Evolutionary conservation across 2,888 invertebrate genomes (phyloP), one percentile per base, ranked within the genome.

Genomic region (Dryadula phaetusa): DNA sequence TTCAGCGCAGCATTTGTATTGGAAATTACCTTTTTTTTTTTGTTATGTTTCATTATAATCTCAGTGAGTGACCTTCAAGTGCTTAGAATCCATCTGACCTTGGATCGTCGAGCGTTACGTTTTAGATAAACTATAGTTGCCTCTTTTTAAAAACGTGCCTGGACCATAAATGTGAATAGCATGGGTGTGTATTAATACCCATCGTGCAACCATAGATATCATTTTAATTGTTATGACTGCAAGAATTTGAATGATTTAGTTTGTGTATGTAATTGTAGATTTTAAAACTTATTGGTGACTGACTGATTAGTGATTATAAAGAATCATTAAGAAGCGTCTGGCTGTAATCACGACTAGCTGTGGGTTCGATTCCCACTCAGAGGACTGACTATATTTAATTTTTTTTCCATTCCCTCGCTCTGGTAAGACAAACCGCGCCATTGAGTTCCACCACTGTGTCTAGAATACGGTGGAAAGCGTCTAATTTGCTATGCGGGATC

Each of bases 1-100:
- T 60, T 34, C 8, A 42, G 42, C 58, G 34, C 25, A 54, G 49
- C 44, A 25, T 54, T 54, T 37, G 12, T 65, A 60, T 58, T 58
- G 65, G 46, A 53, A 46, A 61, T 53, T 52, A 52, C 32, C 7
- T 7, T 16, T 53, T 7, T 16, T 53, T 52, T 60, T 40, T 64
- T 54, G 46, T 61, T 37, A 8, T 60, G 64, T 54, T 64, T 53
- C 67, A 64, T 47, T 62, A 56, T 54, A 42, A 42, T 42, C 42
- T 42, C 2, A 28, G 28, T 32, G 62, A 28, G 28, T 32, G 62
- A 40, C 66, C 66, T 66, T 66, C 62, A n/a, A 47, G 47, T 40
- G 22, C 18, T 49, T 62, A 53, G 53, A 62, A 47, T 44, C 42
- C 46, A 60, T 46, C n/a, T 16, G 56, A 40, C 40, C 44, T 60